These are phyloP conservation scores for Napeogenes sylphis DNA, from an alignment of 2,888 invertebrate species.

Conservation along the genomic window DNA sequence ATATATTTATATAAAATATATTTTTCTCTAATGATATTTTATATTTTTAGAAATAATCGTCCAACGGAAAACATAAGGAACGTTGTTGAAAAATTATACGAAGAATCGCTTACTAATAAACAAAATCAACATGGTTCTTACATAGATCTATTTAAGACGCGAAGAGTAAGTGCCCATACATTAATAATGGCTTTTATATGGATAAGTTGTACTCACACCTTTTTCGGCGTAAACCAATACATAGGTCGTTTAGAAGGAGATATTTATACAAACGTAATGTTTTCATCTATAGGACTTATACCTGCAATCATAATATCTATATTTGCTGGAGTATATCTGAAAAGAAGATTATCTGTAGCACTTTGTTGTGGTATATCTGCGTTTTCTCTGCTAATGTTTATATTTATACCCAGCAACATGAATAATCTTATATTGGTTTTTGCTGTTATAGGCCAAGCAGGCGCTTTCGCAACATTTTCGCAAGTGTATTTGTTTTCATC, in stretches of 20 bases:
- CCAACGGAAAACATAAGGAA: constrained; percentile 52
- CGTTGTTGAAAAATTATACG: constrained; percentile 55
- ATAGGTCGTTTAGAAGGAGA: constrained; percentile 86
- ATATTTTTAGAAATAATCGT: constrained; percentile 57
- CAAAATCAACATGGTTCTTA: constrained; percentile 57
- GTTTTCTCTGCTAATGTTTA: constrained; percentile 53
- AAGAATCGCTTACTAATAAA: constrained; percentile 38
- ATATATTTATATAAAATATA: no score
- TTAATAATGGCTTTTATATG: constrained; percentile 83
- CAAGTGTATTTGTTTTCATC: constrained; percentile 84
- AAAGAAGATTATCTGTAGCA: constrained; percentile 52
- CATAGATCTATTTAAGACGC: constrained; percentile 81
- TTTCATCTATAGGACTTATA: constrained; percentile 75
- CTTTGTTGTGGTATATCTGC: constrained; percentile 52
- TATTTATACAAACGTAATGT: constrained; percentile 87
- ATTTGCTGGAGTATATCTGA: constrained; percentile 51
- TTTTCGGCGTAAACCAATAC: constrained; percentile 90
- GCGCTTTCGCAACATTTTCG: constrained; percentile 82
- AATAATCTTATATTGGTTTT: constrained; percentile 78
- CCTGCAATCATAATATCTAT: constrained; percentile 56
- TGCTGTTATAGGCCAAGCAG: constrained; percentile 85
- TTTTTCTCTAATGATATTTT: no score
- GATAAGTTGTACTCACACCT: constrained; percentile 88
- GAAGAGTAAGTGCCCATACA: constrained; percentile 82
- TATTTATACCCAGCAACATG: constrained; percentile 51